Evolutionary conservation across 30 jellyfish, hydroid and myxozoan species (phyloP).

Genomic region (Turritopsis dohrnii): DNA sequence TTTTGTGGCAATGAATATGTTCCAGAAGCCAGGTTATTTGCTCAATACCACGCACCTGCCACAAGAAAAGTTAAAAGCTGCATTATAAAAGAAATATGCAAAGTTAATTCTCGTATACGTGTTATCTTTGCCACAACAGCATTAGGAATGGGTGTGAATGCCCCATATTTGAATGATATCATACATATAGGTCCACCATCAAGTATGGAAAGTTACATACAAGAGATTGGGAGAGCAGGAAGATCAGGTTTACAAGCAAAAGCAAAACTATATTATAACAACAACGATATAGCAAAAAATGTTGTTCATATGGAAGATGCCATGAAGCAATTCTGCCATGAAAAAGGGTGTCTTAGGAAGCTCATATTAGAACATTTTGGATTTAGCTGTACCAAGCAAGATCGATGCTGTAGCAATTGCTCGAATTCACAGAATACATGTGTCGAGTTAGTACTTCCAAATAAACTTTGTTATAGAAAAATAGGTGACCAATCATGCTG

Average conservation of each 20-base stretch:
- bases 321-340: not conserved
- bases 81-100: slow-evolving; percentile 8
- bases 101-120: not conserved
- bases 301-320: too few relatives aligned
- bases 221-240: slow-evolving; percentile 31
- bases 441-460: not conserved
- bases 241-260: too few relatives aligned
- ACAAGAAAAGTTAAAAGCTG: not conserved
- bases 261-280: too few relatives aligned
- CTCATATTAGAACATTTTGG: not conserved
- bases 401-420: not conserved
- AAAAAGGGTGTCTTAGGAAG: not conserved
- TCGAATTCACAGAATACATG: not conserved
- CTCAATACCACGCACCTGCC: slow-evolving; percentile 26
- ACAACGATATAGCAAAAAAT: too few relatives aligned
- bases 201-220: slow-evolving; percentile 20
- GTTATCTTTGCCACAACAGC: slow-evolving; percentile 37
- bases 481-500: not conserved
- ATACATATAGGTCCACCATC: slow-evolving; percentile 32
- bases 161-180: slow-evolving; percentile 9
- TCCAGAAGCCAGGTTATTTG: not conserved
- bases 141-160: slow-evolving; percentile 38
- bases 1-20: not conserved
- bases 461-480: not conserved
- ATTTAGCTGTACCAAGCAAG: not conserved